These are phyloP conservation scores for Silurus meridionalis DNA, from an alignment of 2,113 vertebrate species.

Conservation along the genomic window DNA sequence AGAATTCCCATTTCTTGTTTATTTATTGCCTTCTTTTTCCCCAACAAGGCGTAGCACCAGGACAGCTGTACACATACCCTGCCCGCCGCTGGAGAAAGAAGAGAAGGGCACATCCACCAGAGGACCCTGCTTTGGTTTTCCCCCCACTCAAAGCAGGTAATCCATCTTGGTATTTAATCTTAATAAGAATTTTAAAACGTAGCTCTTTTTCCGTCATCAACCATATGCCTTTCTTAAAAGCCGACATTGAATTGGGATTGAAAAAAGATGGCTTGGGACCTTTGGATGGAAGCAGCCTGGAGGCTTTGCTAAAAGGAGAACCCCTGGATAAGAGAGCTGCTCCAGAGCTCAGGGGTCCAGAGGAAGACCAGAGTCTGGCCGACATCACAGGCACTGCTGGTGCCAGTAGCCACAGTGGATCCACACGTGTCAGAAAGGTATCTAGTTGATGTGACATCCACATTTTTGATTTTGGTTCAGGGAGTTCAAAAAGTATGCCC, in stretches of 20 bases:
- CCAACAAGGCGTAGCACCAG: constrained; percentile 83
- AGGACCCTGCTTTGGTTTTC: constrained; percentile 90
- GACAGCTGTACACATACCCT: constrained; percentile 94
- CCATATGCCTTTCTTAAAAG: neutral
- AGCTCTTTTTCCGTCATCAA: neutral
- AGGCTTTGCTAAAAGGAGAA: constrained; percentile 88
- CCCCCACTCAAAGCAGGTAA: constrained; percentile 90
- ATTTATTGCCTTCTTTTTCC: neutral
- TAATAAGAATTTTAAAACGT: neutral
- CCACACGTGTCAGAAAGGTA: constrained; percentile 84
- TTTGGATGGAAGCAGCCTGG: constrained; percentile 91
- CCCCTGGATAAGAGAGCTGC: constrained; percentile 81
- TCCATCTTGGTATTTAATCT: neutral
- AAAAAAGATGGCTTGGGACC: constrained; percentile 87
- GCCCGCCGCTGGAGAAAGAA: constrained; percentile 96
- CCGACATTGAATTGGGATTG: constrained; percentile 83
- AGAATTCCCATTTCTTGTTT: neutral
- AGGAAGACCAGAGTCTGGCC: constrained; percentile 81
- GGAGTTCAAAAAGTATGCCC: too few relatives aligned
- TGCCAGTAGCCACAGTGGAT: constrained; percentile 75
- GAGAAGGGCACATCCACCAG: constrained; percentile 88
- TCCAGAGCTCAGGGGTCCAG: constrained; percentile 75
- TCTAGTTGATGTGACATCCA: neutral
- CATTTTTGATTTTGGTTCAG: neutral
- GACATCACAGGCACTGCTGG: constrained; percentile 80